phyloP scores from a whole-genome alignment of 2,797 vertebrate genomes.

The Lophius americanus region DNA sequence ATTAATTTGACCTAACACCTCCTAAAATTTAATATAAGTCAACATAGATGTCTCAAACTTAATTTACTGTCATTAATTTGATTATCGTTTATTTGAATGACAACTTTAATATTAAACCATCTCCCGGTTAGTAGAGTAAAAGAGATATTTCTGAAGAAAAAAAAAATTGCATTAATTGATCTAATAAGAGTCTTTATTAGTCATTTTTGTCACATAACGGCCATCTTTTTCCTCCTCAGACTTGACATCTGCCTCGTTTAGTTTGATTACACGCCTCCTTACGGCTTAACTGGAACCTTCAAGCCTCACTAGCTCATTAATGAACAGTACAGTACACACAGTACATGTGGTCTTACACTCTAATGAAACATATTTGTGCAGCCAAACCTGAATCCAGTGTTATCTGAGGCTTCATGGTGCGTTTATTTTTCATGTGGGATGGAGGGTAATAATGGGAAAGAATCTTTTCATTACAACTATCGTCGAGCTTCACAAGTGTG shows the following conservation, averaged over 20 bases:
- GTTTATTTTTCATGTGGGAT: neutral
- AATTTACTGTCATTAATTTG: too few species aligned
- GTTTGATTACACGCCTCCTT: constrained; percentile 22
- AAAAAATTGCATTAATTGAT: too few species aligned
- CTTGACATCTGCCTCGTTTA: neutral
- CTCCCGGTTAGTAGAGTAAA: too few species aligned
- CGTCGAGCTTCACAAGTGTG: constrained; percentile 1
- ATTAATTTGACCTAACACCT: too few species aligned
- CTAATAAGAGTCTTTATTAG: neutral
- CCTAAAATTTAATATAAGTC: too few species aligned
- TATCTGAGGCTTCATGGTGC: neutral
- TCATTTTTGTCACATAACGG: neutral
- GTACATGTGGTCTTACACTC: constrained; percentile 1
- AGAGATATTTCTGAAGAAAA: too few species aligned
- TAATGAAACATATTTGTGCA: constrained; percentile 9
- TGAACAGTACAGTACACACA: constrained; percentile 12
- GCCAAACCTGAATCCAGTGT: neutral
- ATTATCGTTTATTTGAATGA: too few species aligned
- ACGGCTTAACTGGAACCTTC: constrained; percentile 7
- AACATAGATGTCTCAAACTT: too few species aligned
- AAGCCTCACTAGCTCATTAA: constrained; percentile 3
- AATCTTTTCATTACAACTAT: constrained; percentile 7
- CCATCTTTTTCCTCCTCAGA: constrained; percentile 1
- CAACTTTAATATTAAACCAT: too few species aligned
- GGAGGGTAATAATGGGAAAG: neutral